Evolutionary conservation across 2,888 invertebrate genomes (phyloP).

Genomic region (Exocentrus adspersus): DNA sequence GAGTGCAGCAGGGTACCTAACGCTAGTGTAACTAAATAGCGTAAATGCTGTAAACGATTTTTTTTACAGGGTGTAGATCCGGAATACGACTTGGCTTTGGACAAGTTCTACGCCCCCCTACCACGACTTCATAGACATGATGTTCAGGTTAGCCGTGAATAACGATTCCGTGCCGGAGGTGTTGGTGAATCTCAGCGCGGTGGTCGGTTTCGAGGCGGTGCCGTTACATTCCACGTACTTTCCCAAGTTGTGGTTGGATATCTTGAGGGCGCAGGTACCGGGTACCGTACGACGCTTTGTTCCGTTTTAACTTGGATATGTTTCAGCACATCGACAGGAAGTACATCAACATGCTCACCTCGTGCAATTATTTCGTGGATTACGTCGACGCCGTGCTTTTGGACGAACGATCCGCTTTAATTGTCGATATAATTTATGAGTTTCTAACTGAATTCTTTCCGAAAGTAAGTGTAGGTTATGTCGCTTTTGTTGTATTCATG

Average conservation of each 20-base stretch:
- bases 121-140: constrained; percentile 87
- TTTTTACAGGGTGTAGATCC: constrained; percentile 74
- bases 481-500: not conserved
- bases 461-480: constrained; percentile 69
- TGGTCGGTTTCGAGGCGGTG: constrained; percentile 91
- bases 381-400: constrained; percentile 90
- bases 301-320: constrained; percentile 20
- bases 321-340: constrained; percentile 80
- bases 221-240: constrained; percentile 89
- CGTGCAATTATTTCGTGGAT: constrained; percentile 86
- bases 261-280: constrained; percentile 81
- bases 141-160: constrained; percentile 89
- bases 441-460: constrained; percentile 91
- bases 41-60: not conserved
- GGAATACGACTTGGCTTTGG: constrained; percentile 79
- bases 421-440: constrained; percentile 84
- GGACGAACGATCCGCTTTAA: constrained; percentile 87
- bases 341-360: constrained; percentile 82
- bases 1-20: constrained; percentile 71
- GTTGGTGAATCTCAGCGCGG: constrained; percentile 85
- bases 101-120: constrained; percentile 87
- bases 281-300: constrained; percentile 47
- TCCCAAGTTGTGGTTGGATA: constrained; percentile 92
- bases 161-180: constrained; percentile 88
- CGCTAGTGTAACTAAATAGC: not conserved